Base-by-base conservation (phyloP, 2,113 vertebrate genomes). In the Gallinago paraguaiae region DNA sequence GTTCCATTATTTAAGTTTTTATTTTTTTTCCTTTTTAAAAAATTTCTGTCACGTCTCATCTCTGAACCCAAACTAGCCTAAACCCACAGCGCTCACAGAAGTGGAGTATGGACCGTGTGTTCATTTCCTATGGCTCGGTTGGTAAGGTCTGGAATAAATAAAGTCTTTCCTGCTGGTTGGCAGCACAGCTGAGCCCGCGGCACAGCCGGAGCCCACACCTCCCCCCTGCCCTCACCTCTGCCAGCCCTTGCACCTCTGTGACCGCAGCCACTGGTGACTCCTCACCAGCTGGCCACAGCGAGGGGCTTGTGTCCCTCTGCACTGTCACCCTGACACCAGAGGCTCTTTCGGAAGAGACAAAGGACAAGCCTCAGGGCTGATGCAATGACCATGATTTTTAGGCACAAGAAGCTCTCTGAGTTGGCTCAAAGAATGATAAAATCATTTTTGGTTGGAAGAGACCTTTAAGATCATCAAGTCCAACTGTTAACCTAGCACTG, bases 231-330 rank as follows among this genome's bases (percentile, higher is more conserved):
- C 48, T 30, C 5, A 1, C 5, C 10, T 28, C 15, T 30, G 6
- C 0, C 0, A 83, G 41, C 17, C 63, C 53, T 59, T 19, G 25
- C 20, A 53, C 43, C n/a, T 27, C n/a, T 6, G 2, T 60, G 39
- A 33, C 41, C 1, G 1, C 57, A 89, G 39, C n/a, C 5, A 1
- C 19, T 0, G 0, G 43, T 22, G 45, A 19, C 33, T 54, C 35
- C 43, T 67, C 11, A 14, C 33, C 56, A 78, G 20, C 35, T 59
- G 57, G 3, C 16, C 28, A 33, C 17, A 28, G 14, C 8, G 1
- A 61, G 43, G n/a, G 33, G 19, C 28, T 86, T 56, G 41, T 64
- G 71, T 88, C 70, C 56, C 25, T 43, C 31, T 7, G 3, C 27
- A 10, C 30, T 0, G 1, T 10, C 67, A 39, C 16, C 35, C 33